A percentile compares a stretch with the other conserved stretches of the same genome.
phyloP scores from a whole-genome alignment of 1,140 invertebrate species.

The Zaprionus ghesquierei region DNA sequence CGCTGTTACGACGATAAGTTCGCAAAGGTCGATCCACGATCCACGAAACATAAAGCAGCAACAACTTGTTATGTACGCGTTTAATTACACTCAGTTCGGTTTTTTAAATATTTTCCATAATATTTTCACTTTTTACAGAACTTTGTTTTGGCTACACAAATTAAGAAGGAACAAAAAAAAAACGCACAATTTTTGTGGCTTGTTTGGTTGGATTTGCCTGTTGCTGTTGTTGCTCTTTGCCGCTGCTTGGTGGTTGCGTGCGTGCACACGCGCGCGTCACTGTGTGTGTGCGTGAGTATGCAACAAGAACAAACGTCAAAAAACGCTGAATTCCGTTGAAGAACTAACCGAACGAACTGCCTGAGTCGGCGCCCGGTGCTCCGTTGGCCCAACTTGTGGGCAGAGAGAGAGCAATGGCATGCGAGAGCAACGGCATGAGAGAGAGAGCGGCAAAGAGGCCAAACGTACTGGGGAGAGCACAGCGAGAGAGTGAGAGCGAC shows the following conservation, averaged over 20 bases:
- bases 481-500: not conserved
- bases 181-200: conserved; percentile 11
- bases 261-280: not conserved
- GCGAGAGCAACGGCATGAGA: not conserved
- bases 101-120: not conserved
- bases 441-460: not conserved
- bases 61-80: conserved; percentile 14
- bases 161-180: not conserved
- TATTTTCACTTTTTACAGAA: conserved; percentile 25
- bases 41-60: conserved; percentile 37
- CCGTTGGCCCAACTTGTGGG: conserved; percentile 37
- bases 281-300: not conserved
- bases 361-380: conserved; percentile 30
- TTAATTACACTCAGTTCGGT: not conserved
- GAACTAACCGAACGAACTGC: conserved; percentile 46
- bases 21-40: conserved; percentile 64
- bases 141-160: not conserved
- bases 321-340: conserved; percentile 55
- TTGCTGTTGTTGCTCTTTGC: not conserved
- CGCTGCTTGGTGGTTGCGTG: not conserved
- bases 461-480: not conserved
- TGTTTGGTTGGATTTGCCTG: not conserved
- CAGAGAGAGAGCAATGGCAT: not conserved
- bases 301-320: conserved; percentile 50
- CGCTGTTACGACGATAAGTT: conserved; percentile 67